These are phyloP conservation scores for Sycophaga agraensis DNA, from an alignment of 1,140 invertebrate species.

Conservation along the genomic window DNA sequence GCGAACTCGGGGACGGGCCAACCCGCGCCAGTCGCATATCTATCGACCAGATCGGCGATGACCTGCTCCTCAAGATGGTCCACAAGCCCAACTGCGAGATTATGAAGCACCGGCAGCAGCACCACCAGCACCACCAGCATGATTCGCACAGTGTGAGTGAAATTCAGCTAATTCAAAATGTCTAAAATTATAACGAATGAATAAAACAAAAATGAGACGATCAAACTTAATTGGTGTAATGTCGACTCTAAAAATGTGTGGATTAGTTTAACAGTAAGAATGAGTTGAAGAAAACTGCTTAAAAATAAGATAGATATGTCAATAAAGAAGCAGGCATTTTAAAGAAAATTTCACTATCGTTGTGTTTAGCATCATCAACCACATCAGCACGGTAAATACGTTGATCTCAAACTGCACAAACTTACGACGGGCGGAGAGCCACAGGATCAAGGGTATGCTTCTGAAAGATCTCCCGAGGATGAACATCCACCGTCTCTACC, in stretches of 20 bases:
- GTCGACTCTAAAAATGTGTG: no score
- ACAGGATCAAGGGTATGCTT: conserved; percentile 76
- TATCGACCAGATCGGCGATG: conserved; percentile 34
- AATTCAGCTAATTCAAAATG: no score
- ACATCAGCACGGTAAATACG: conserved; percentile 24
- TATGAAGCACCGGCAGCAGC: conserved; percentile 8
- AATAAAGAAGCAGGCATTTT: no score
- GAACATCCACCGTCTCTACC: conserved; percentile 70
- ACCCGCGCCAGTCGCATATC: conserved; percentile 29
- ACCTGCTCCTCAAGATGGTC: conserved; percentile 40
- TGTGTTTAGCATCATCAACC: background rate
- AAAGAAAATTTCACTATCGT: no score
- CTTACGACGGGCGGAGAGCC: conserved; percentile 59
- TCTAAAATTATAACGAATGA: no score
- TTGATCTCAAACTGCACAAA: conserved; percentile 47
- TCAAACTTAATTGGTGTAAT: no score
- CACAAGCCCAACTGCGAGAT: conserved; percentile 49
- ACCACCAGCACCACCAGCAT: conserved; percentile 10
- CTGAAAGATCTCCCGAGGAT: conserved; percentile 75
- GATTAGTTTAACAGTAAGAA: no score
- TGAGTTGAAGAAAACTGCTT: no score
- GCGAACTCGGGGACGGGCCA: conserved; percentile 24
- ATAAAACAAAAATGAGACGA: no score
- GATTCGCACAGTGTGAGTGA: no score
- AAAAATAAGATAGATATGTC: no score